Evolutionary conservation across 2,797 vertebrate species (phyloP).

Genomic region (Neostethus bicornis): DNA sequence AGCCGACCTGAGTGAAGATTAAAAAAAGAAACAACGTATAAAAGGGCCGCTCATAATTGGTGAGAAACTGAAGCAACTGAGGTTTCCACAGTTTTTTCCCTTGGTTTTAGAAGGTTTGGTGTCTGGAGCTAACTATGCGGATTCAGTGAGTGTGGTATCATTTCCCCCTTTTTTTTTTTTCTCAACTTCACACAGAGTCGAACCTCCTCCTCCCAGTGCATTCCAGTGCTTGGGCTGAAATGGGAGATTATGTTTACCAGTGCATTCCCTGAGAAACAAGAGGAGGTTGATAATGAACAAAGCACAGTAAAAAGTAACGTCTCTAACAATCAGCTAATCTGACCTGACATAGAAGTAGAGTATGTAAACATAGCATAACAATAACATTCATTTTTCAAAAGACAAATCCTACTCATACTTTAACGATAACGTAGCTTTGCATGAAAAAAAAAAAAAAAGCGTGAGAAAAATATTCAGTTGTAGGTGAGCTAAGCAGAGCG

Average conservation of each 20-base stretch:
- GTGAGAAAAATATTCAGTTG: not conserved
- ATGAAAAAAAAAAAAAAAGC: too few relatives aligned
- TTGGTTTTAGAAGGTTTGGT: slow-evolving; percentile 8
- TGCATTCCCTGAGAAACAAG: slow-evolving; percentile 15
- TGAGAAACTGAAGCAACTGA: slow-evolving; percentile 9
- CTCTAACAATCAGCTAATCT: too few relatives aligned
- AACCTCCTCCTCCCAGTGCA: slow-evolving; percentile 7
- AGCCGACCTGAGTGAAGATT: too few relatives aligned
- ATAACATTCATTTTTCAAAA: not conserved
- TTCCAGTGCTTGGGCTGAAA: slow-evolving; percentile 11
- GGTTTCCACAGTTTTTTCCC: slow-evolving; percentile 16
- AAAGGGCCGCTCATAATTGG: not conserved
- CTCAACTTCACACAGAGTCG: slow-evolving; percentile 7
- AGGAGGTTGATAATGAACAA: slow-evolving; percentile 46
- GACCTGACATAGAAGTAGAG: too few relatives aligned
- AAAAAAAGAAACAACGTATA: not conserved
- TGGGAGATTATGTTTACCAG: slow-evolving; percentile 18
- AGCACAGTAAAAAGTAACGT: slow-evolving; percentile 62
- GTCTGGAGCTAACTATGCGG: slow-evolving; percentile 6
- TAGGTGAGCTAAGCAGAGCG: not conserved
- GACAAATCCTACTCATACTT: not conserved
- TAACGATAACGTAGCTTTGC: too few relatives aligned
- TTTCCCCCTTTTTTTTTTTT: slow-evolving; percentile 6
- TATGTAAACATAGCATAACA: too few relatives aligned
- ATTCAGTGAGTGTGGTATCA: slow-evolving; percentile 6